These are phyloP conservation scores for Epizoanthus illoricatus DNA, from an alignment of 92 coral and sea anemone species.

Conservation along the genomic window DNA sequence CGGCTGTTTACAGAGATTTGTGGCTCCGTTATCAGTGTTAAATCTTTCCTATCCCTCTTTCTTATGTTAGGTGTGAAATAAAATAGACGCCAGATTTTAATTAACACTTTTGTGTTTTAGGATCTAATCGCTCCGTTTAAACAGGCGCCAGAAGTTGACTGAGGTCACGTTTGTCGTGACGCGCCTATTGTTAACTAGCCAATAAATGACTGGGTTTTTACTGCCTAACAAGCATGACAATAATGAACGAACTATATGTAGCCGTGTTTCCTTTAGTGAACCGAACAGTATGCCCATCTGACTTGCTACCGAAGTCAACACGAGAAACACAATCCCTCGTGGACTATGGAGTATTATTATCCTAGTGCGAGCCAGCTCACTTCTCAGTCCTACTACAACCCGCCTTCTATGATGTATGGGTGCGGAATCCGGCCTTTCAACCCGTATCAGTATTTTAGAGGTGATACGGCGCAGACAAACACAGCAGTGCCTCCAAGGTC, in stretches of 20 bases:
- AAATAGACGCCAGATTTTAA: constrained; percentile 59
- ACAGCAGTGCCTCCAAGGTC: constrained; percentile 44
- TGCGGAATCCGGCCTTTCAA: constrained; percentile 71
- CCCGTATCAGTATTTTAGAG: constrained; percentile 58
- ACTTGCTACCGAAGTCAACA: constrained; percentile 27
- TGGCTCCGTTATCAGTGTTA: constrained; percentile 4
- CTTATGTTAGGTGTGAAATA: constrained; percentile 52
- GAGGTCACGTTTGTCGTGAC: constrained; percentile 72
- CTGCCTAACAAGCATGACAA: constrained; percentile 39
- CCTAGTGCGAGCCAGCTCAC: constrained; percentile 34
- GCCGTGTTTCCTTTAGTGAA: constrained; percentile 41
- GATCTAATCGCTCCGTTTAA: constrained; percentile 39
- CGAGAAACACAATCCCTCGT: constrained; percentile 16
- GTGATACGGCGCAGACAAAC: constrained; percentile 30
- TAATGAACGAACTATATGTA: constrained; percentile 39
- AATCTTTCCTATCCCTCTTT: constrained; percentile 20
- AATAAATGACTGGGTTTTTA: constrained; percentile 37
- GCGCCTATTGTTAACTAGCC: constrained; percentile 63
- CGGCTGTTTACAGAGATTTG: background rate
- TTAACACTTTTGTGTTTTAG: constrained; percentile 50
- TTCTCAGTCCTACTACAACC: constrained; percentile 45
- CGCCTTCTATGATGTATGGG: constrained; percentile 62
- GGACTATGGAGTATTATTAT: constrained; percentile 32
- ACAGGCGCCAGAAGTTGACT: constrained; percentile 74
- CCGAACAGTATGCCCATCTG: constrained; percentile 37